Base-by-base conservation (phyloP, 2,113 vertebrate species). In the Nematolebias whitei region DNA sequence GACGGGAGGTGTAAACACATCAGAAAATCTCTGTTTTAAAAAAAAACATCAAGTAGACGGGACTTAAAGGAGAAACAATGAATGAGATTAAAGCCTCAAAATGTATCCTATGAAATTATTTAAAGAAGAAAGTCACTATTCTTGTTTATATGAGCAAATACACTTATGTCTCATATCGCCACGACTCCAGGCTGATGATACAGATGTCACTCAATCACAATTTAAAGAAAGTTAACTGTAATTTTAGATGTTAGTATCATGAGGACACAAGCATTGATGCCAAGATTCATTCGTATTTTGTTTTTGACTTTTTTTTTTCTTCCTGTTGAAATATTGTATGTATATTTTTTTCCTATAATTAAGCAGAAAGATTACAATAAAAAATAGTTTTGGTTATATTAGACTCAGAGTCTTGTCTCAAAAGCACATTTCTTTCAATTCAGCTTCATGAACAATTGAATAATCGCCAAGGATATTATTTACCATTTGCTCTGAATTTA, bases 281-380 rank as follows among this genome's bases (percentile, higher is more conserved):
- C 63, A 71, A 47, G 12, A 18, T 14, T 47, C 26, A 18, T 58
- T 57, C 60, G 39, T 66, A 73, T 69, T 72, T 78, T 64, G 64
- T 45, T 26, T 45, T 12, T 80, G 79, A 73, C 77, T 20, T 24
- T 1, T 5, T 1, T 5, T 19, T 50, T 40, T 72, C 59, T 63
- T 67, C 16, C 18, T 18, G 16, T 18, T 6, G 43, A n/a, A 4
- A n/a, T 18, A 16, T 16, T 16, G 41, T 5, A n/a, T n/a, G n/a
- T n/a, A n/a, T n/a, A n/a, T 12, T 47, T 77, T 71, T 78, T 73
- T 71, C 70, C 70, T 2, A 45, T 40, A 24, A 32, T 53, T 56
- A 58, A 71, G 40, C 47, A 62, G 57, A 53, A 54, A n/a, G 56
- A 77, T 43, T 74, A 62, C n/a, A 65, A 8, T 47, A 47, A 40